phyloP scores from a whole-genome alignment of 2,113 vertebrate species.

The Pomatostomus ruficeps region DNA sequence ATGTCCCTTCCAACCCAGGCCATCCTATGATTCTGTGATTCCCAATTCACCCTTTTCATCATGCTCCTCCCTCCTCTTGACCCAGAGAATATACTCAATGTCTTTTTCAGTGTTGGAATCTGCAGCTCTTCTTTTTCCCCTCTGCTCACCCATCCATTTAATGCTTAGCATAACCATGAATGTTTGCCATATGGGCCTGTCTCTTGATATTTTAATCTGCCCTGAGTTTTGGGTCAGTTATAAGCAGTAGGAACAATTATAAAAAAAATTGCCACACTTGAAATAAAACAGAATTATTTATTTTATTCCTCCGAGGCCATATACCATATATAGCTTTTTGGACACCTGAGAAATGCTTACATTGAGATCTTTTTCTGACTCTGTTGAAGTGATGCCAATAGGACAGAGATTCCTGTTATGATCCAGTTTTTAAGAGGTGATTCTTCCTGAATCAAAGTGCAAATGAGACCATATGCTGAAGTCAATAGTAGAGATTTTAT shows the following conservation, averaged over 20 bases:
- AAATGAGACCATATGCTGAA: neutral
- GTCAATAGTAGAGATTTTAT: neutral
- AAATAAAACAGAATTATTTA: neutral
- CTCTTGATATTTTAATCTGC: slow-evolving; percentile 1
- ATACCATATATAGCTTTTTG: neutral
- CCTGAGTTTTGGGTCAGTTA: neutral
- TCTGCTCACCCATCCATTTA: neutral
- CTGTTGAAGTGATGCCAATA: neutral
- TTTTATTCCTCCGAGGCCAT: neutral
- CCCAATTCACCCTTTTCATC: neutral
- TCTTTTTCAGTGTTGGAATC: neutral
- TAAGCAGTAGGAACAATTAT: neutral
- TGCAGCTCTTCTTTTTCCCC: neutral
- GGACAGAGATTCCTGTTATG: neutral
- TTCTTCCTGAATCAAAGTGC: neutral
- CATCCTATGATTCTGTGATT: neutral
- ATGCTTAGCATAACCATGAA: neutral
- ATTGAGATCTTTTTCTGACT: neutral
- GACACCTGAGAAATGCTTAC: neutral
- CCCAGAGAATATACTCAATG: neutral
- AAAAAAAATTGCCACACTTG: neutral
- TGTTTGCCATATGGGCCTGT: neutral
- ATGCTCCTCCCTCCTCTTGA: neutral
- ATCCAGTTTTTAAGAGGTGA: neutral
- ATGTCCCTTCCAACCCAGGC: neutral